Conservation (phyloP, 2,888 invertebrate genomes). For the Drosophila putrida region DNA sequence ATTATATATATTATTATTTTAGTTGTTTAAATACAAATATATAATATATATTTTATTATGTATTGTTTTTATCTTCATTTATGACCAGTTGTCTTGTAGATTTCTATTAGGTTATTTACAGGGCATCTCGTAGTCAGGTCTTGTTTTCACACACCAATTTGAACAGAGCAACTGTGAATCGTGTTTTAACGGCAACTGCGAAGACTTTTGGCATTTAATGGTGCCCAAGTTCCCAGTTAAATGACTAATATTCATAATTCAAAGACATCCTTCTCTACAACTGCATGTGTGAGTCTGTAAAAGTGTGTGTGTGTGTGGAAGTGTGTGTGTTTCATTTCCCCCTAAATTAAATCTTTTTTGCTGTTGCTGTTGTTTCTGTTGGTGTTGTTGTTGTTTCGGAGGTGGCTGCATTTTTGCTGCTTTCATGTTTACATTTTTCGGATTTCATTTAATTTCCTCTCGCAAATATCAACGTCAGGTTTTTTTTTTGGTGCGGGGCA, state of each 20-base stretch:
- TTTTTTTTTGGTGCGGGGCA: slow-evolving; percentile 30
- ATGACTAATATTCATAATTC: slow-evolving; percentile 45
- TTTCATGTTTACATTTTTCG: slow-evolving; percentile 66
- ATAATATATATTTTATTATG: no score
- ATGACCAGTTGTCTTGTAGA: neutral
- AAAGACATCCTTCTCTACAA: slow-evolving; percentile 16
- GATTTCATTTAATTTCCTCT: slow-evolving; percentile 77
- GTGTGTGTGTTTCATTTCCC: slow-evolving; percentile 45
- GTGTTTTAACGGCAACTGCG: neutral
- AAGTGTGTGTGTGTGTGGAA: neutral
- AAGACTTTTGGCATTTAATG: neutral
- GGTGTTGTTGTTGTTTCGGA: slow-evolving; percentile 7
- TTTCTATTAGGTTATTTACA: neutral
- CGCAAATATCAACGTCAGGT: slow-evolving; percentile 51
- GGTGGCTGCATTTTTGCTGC: slow-evolving; percentile 39
- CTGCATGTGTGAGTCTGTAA: slow-evolving; percentile 2
- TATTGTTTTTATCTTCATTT: no score
- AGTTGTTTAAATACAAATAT: no score
- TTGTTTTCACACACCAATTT: no score
- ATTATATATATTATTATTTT: no score
- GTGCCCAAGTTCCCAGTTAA: slow-evolving; percentile 17
- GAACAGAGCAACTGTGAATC: slow-evolving; percentile 3
- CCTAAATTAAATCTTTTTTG: slow-evolving; percentile 9
- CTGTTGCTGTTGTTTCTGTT: neutral
- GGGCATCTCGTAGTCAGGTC: neutral